phyloP scores from a whole-genome alignment of 2,113 vertebrate genomes.

The Chloebia gouldiae region DNA sequence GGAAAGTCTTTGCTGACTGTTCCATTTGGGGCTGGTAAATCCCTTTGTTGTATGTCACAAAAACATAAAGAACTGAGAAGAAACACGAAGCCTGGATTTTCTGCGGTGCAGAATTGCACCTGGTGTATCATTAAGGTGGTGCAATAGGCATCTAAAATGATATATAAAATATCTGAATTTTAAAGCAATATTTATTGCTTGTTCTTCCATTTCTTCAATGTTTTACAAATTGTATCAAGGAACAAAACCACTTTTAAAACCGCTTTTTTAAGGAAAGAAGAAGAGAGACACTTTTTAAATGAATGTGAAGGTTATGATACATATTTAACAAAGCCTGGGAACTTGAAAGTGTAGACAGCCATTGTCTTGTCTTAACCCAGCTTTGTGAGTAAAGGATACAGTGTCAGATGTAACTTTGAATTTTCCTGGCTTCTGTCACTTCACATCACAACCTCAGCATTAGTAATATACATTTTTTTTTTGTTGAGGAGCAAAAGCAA shows the following conservation, averaged over 20 bases:
- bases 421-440: constrained; percentile 51
- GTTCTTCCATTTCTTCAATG: not conserved
- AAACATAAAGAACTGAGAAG: not conserved
- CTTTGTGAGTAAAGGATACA: not conserved
- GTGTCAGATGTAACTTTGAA: constrained; percentile 26
- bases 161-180: not conserved
- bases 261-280: not conserved
- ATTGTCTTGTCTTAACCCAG: constrained; percentile 33
- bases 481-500: constrained; percentile 50
- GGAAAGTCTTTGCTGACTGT: not conserved
- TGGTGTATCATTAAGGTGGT: not conserved
- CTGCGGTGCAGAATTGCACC: not conserved
- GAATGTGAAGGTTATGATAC: not conserved
- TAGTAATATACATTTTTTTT: constrained; percentile 63
- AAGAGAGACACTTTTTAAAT: not conserved
- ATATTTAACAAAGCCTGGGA: constrained; percentile 40
- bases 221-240: not conserved
- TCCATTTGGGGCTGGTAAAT: not conserved
- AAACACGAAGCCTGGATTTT: not conserved
- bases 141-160: not conserved
- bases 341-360: constrained; percentile 22
- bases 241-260: not conserved
- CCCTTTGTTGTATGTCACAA: not conserved
- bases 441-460: constrained; percentile 56
- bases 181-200: not conserved